A percentile compares a stretch with the other conserved stretches of the same genome.
phyloP scores from a whole-genome alignment of 2,113 vertebrate genomes.

The Lanius collurio region DNA sequence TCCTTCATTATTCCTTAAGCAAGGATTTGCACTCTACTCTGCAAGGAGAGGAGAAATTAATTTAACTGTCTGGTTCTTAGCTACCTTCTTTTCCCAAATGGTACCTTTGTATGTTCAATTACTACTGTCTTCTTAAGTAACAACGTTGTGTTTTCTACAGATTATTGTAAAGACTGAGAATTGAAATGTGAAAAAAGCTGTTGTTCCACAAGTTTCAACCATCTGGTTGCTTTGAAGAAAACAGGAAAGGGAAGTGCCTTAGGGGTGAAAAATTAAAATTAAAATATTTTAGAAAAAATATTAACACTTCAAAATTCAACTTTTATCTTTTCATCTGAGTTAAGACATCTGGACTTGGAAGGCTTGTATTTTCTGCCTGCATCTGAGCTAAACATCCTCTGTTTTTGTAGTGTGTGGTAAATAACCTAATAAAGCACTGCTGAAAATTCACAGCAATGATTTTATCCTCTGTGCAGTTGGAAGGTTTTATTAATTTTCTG shows the following conservation, averaged over 20 bases:
- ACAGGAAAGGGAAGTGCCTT: not conserved
- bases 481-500: constrained; percentile 38
- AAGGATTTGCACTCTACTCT: not conserved
- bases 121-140: not conserved
- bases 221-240: constrained; percentile 29
- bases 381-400: not conserved
- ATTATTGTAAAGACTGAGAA: not conserved
- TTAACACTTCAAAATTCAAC: not conserved
- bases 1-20: not conserved
- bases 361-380: not conserved
- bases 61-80: not conserved
- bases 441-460: constrained; percentile 4
- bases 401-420: not conserved
- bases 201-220: not conserved
- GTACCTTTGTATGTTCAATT: not conserved
- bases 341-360: not conserved
- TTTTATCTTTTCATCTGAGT: not conserved
- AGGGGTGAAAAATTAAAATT: not conserved
- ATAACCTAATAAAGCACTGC: not conserved
- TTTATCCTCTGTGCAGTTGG: not conserved
- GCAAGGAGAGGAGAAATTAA: not conserved
- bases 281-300: constrained; percentile 14
- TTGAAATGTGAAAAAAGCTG: not conserved
- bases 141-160: not conserved
- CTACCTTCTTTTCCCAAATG: not conserved